Base-by-base conservation (phyloP, 2,888 invertebrate genomes). In the Himalopsyche tibetana region DNA sequence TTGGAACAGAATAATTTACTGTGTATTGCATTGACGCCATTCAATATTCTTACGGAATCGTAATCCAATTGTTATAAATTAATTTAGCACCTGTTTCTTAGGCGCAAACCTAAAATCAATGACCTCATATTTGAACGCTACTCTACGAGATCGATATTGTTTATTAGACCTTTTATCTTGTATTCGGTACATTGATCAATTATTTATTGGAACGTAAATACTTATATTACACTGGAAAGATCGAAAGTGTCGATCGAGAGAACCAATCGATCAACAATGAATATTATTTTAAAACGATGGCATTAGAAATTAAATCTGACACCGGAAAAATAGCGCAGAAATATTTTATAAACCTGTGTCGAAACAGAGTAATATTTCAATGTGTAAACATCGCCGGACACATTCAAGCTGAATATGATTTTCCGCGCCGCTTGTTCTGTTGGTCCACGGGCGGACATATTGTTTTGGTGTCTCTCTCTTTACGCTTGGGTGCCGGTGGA, bases 401-500 rank as follows among this genome's bases (percentile, higher is more conserved):
- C n/a, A 19, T 63, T 63, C n/a, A 19, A 19, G 19, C 19, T 19
- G 63, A 63, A 63, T 63, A 63, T 63, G 63, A 63, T 63, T 63
- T 63, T 63, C 63, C 63, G 63, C 63, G 11, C 63, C 63, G 63
- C 63, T 19, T 28, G 63, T 19, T 28, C 11, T 15, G 63, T 19
- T 28, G 63, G 63, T 63, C 63, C 63, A 63, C 63, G 63, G 56
- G n/a, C 56, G 56, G 63, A 63, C 19, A 63, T 63, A 63, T 63
- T 63, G 63, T 63, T 63, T 63, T 63, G 63, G 63, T 63, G 63
- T 19, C 28, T 19, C 63, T 19, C 63, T 63, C 63, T 63, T 63
- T 19, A n/a, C 63, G 28, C 63, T 28, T 63, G 19, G 63, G n/a
- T 63, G 63, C 63, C 63, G 63, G 63, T 28, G 63, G 19, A 19